Percentiles rank a stretch among this genome's conserved stretches.
Conservation (phyloP, 2,888 invertebrate species). For the Perithous albicinctus region DNA sequence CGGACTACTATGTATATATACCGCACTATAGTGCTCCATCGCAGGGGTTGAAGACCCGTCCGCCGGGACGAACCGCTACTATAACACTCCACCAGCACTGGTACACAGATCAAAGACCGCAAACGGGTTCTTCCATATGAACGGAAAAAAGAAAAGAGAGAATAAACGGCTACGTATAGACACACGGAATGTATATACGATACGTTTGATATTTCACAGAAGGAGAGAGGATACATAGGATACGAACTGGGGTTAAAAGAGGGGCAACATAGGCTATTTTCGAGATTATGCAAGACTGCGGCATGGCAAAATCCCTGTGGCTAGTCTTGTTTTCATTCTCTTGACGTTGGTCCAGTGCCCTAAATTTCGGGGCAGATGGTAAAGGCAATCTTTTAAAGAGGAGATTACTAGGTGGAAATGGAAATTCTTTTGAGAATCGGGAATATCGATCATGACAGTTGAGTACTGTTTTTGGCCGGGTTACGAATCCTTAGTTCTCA, state of each 20-base stretch:
- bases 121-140: constrained; percentile 37
- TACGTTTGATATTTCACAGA: constrained; percentile 9
- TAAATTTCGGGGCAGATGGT: background rate
- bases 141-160: constrained; percentile 3
- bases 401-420: background rate
- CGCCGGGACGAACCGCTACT: constrained; percentile 41
- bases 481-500: background rate
- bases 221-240: constrained; percentile 8
- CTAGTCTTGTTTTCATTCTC: constrained; percentile 14
- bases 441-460: too few species aligned
- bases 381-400: background rate
- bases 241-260: constrained; percentile 7
- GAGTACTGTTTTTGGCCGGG: background rate
- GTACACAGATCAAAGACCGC: constrained; percentile 49
- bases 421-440: too few species aligned
- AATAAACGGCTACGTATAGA: constrained; percentile 38
- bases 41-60: constrained; percentile 56
- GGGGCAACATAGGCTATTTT: constrained; percentile 15
- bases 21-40: constrained; percentile 17
- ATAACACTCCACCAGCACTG: constrained; percentile 8
- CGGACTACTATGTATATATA: background rate
- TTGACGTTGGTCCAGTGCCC: background rate
- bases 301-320: background rate
- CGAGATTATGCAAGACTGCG: constrained; percentile 12
- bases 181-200: constrained; percentile 25